These are phyloP conservation scores for Cacoxenus indagator DNA, from an alignment of 2,888 invertebrate genomes.

Conservation along the genomic window DNA sequence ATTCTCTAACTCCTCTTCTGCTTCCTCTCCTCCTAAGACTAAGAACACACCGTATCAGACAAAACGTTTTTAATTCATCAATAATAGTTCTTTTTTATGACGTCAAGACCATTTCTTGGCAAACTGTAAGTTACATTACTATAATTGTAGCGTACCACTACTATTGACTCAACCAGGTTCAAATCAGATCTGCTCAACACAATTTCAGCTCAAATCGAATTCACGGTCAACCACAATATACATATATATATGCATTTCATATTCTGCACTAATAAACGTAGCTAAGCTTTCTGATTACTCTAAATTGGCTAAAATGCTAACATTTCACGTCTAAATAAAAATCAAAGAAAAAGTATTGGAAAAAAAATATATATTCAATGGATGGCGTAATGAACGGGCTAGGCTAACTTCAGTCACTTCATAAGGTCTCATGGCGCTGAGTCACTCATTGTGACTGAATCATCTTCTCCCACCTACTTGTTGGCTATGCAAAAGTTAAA, in stretches of 20 bases:
- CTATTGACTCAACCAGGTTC: no score
- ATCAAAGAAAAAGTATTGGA: constrained; percentile 23
- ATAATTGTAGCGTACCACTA: no score
- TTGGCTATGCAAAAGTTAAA: constrained; percentile 51
- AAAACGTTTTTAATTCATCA: no score
- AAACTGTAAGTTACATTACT: no score
- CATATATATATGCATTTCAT: constrained; percentile 46
- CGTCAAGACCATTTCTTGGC: no score
- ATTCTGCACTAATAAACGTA: constrained; percentile 51
- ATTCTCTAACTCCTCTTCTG: no score
- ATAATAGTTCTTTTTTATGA: no score
- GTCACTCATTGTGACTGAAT: no score
- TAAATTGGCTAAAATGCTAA: constrained; percentile 54
- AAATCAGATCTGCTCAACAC: not conserved
- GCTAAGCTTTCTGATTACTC: constrained; percentile 47
- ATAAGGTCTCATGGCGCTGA: no score
- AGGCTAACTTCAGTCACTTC: not conserved
- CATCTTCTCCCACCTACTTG: not conserved
- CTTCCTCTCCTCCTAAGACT: no score
- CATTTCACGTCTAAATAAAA: constrained; percentile 34
- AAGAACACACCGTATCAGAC: no score
- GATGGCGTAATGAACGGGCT: not conserved
- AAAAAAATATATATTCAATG: constrained; percentile 1
- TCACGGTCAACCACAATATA: not conserved
- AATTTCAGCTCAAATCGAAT: not conserved